phyloP scores from a whole-genome alignment of 1,140 invertebrate species.

The Papilio machaon region DNA sequence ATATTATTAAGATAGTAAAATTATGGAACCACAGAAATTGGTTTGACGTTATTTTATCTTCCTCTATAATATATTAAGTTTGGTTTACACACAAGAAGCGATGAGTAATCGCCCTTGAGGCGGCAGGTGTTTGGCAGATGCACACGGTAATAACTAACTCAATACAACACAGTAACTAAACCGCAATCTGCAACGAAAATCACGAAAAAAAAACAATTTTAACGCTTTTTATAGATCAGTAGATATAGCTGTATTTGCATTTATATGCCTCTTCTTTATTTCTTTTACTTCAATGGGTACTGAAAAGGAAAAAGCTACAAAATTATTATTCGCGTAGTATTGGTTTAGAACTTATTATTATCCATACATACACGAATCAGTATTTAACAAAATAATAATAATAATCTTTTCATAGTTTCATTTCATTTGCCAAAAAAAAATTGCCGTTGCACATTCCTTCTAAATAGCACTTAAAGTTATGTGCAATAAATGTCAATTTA shows the following conservation, averaged over 20 bases:
- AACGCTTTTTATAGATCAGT: not conserved
- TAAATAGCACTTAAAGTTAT: not conserved
- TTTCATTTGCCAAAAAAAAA: no score
- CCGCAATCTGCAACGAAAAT: not conserved
- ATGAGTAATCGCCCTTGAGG: conserved; percentile 45
- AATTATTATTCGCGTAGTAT: no score
- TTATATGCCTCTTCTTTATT: no score
- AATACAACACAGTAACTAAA: not conserved
- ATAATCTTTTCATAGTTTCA: not conserved
- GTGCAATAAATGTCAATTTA: not conserved
- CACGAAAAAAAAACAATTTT: not conserved
- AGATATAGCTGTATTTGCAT: not conserved
- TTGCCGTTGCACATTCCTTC: no score
- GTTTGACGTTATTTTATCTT: no score
- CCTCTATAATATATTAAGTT: not conserved
- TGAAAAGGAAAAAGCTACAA: no score
- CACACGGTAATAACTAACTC: conserved; percentile 9
- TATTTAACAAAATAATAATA: no score
- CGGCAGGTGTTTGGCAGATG: conserved; percentile 61
- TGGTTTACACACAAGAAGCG: not conserved
- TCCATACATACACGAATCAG: no score
- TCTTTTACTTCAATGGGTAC: no score
- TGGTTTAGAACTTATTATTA: no score
- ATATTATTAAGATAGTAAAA: no score
- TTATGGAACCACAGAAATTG: no score